These are phyloP conservation scores for Aphrophora alni DNA, from an alignment of 2,888 invertebrate genomes.

Conservation along the genomic window DNA sequence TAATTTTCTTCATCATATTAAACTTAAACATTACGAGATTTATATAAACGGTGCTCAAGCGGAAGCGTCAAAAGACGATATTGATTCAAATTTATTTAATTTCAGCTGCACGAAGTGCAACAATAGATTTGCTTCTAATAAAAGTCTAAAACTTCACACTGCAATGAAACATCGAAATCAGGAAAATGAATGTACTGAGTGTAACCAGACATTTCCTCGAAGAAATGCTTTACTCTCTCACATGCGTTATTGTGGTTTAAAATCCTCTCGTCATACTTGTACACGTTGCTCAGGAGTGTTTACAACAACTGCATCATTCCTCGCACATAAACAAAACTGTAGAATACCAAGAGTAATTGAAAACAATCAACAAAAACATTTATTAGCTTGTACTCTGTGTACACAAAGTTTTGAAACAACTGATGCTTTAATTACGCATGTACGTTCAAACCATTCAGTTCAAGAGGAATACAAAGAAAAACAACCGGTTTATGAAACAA, in stretches of 20 bases:
- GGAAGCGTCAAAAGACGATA: neutral
- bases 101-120: neutral
- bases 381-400: constrained; percentile 30
- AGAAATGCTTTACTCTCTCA: constrained; percentile 18
- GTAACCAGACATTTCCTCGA: constrained; percentile 3
- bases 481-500: neutral
- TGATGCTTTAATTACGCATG: constrained; percentile 19
- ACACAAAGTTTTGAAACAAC: constrained; percentile 22
- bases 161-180: neutral
- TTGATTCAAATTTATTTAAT: neutral
- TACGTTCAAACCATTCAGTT: constrained; percentile 25
- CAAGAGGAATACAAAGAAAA: constrained; percentile 17
- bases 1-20: constrained; percentile 30
- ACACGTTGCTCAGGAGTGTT: constrained; percentile 9
- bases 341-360: neutral
- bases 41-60: neutral
- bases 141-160: neutral
- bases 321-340: neutral
- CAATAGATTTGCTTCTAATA: neutral
- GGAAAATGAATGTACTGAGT: neutral
- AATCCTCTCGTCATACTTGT: neutral
- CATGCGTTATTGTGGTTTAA: constrained; percentile 18
- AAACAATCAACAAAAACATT: constrained; percentile 6
- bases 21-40: neutral
- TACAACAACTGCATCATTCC: constrained; percentile 4